Percentiles rank a stretch among this genome's conserved stretches.
phyloP scores from a whole-genome alignment of 2,113 vertebrate species.

The Rana temporaria region DNA sequence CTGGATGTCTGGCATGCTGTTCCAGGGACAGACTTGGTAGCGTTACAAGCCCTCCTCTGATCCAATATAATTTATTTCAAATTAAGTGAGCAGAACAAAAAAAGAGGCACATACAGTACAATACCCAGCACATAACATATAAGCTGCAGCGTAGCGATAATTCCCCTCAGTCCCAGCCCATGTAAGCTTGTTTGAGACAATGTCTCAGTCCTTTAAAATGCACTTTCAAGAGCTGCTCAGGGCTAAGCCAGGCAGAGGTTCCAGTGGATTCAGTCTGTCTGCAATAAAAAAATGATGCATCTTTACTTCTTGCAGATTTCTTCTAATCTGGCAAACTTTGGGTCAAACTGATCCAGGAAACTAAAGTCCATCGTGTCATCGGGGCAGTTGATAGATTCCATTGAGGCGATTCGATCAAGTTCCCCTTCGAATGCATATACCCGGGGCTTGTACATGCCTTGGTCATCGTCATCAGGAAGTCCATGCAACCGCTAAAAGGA shows the following conservation, averaged over 20 bases:
- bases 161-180: neutral
- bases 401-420: conserved; percentile 56
- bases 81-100: no score
- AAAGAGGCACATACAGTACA: neutral
- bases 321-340: conserved; percentile 67
- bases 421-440: conserved; percentile 72
- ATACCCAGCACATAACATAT: conserved; percentile 15
- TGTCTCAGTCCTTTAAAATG: neutral
- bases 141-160: conserved; percentile 14
- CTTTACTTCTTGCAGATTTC: conserved; percentile 58
- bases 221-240: neutral
- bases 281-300: neutral
- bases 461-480: neutral
- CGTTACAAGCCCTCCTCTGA: neutral
- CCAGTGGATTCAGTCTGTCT: conserved; percentile 9
- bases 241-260: neutral
- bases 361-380: conserved; percentile 57
- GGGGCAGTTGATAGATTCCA: conserved; percentile 63
- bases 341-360: conserved; percentile 70
- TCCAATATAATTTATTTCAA: no score
- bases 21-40: neutral
- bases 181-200: conserved; percentile 3
- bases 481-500: conserved; percentile 65
- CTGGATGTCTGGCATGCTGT: neutral
- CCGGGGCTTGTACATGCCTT: conserved; percentile 53